Conservation (phyloP, 2,888 invertebrate genomes). For the Arrhopalites spinosus region DNA sequence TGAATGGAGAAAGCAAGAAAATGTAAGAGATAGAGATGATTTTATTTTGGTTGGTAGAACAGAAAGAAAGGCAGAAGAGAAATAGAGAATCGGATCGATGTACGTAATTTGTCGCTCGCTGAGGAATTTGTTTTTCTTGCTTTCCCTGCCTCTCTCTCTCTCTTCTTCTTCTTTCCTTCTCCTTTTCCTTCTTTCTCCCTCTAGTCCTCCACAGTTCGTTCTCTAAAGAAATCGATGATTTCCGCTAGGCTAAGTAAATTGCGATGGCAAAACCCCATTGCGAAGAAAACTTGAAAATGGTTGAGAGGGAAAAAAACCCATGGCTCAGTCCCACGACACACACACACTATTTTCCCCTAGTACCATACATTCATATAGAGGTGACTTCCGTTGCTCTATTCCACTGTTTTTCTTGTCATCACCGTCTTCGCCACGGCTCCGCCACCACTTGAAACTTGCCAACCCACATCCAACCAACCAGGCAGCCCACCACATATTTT, state of each 20-base stretch:
- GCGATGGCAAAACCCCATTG: slow-evolving; percentile 13
- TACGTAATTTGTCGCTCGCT: slow-evolving; percentile 31
- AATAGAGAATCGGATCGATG: slow-evolving; percentile 21
- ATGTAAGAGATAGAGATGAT: not conserved
- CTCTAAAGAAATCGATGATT: slow-evolving; percentile 27
- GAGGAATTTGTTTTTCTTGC: slow-evolving; percentile 30
- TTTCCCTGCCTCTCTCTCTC: slow-evolving; percentile 15
- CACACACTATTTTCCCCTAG: not conserved
- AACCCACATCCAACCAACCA: no score
- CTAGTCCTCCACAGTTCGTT: not conserved
- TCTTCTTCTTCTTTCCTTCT: not conserved
- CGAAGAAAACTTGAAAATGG: slow-evolving; percentile 5
- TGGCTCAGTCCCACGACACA: slow-evolving; percentile 2
- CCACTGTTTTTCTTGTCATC: slow-evolving; percentile 2
- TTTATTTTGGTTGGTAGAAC: not conserved
- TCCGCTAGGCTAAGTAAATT: slow-evolving; percentile 24
- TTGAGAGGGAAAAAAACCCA: slow-evolving; percentile 6
- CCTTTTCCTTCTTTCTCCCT: not conserved
- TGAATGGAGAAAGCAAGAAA: no score
- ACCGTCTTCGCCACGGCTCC: not conserved
- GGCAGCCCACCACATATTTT: no score
- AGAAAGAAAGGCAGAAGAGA: not conserved
- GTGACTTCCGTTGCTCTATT: slow-evolving; percentile 13
- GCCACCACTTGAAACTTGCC: no score
- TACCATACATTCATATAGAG: not conserved